Evolutionary conservation across 2,888 invertebrate genomes (phyloP), one percentile per base, ranked within the genome.

Genomic region (Meteorus cinctellus): DNA sequence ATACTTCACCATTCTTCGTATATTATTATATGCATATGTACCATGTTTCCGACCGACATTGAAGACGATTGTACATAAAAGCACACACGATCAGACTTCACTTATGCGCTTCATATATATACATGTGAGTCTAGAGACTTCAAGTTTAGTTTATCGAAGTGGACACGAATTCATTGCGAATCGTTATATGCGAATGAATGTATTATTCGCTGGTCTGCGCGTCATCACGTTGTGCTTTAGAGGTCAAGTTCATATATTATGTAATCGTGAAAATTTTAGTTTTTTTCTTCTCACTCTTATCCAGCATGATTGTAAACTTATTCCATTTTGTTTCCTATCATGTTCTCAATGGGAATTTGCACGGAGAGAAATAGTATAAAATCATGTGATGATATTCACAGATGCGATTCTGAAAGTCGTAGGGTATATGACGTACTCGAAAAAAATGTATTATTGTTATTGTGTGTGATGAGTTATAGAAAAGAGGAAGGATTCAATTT

Each of bases 401-500:
- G 24, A 24, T 24, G 24, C 24, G 24, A 24, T 24, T 24, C 24
- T 24, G 12, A 12, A 12, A 41, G 12, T 41, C 12, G 12, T 41
- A 2, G 41, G 8, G 41, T 12, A 41, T 12, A 12, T 41, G 12
- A 12, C 41, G 0, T 41, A 8, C 1, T 12, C 12, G 41, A 41
- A 41, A 41, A 1, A 41, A 41, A 41, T 8, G 8, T 41, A 12
- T 41, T 8, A 2, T 41, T 41, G 41, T 41, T 2, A 41, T 12
- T 41, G 63, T 31, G 16, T 41, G 16, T 27, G 41, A 45, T 31
- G 41, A 41, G 41, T 14, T n/a, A 24, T 24, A 27, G 24, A 45
- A 45, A 48, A 31, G 29, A 67, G 67, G 48, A 29, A 67, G 67
- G 27, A 29, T 16, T 48, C 16, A 67, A 67, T 67, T 67, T 67